Conservation (phyloP, 1,140 invertebrate genomes). For the Scaptomyza pallida region DNA sequence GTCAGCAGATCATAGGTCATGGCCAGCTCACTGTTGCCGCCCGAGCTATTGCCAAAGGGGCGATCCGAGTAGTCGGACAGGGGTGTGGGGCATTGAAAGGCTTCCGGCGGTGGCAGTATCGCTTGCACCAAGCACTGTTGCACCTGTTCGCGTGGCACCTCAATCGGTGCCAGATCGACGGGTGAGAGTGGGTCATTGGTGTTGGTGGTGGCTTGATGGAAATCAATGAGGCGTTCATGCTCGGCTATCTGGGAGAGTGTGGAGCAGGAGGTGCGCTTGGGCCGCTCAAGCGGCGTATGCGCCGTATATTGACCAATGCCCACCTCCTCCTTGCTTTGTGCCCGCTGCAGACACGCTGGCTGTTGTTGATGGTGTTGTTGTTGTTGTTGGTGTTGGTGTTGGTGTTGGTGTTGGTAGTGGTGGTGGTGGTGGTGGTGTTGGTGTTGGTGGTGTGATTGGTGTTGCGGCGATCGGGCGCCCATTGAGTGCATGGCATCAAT, state of each 20-base stretch:
- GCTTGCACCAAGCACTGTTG: constrained; percentile 86
- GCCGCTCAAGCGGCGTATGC: constrained; percentile 51
- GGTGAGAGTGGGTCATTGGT: constrained; percentile 75
- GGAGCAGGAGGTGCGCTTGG: constrained; percentile 79
- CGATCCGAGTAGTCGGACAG: constrained; percentile 87
- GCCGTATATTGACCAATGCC: constrained; percentile 47
- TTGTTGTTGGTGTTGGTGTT: constrained; percentile 4
- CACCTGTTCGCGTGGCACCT: constrained; percentile 84
- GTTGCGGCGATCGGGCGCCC: constrained; percentile 56
- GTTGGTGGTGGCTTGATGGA: constrained; percentile 28
- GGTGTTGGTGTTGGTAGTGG: constrained; percentile 47
- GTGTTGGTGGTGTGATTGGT: constrained; percentile 40
- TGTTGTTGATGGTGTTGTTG: constrained; percentile 2
- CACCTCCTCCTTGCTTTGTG: constrained; percentile 81
- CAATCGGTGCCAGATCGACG: constrained; percentile 83
- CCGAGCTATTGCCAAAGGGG: constrained; percentile 83
- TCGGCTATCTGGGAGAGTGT: constrained; percentile 81
- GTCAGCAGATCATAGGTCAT: constrained; percentile 90
- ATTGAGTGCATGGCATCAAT: constrained; percentile 77
- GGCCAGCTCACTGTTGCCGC: constrained; percentile 76
- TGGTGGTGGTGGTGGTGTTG: constrained; percentile 26
- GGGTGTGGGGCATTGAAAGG: constrained; percentile 88
- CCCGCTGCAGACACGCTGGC: constrained; percentile 53
- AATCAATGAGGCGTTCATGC: constrained; percentile 83
- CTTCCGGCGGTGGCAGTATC: constrained; percentile 90